phyloP scores from a whole-genome alignment of 2,888 invertebrate genomes.

The Mayetiola destructor region DNA sequence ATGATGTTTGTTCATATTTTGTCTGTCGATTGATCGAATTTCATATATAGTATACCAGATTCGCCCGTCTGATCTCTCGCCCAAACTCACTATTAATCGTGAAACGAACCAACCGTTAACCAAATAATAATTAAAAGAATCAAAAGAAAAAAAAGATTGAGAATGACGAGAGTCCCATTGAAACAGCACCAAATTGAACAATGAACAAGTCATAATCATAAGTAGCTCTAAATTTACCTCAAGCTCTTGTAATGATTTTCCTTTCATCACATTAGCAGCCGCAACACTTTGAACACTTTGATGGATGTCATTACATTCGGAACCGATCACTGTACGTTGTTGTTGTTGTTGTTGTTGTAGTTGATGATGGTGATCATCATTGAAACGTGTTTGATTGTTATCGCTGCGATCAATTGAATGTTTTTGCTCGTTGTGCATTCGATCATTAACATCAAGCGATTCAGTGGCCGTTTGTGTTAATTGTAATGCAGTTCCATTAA shows the following conservation, averaged over 20 bases:
- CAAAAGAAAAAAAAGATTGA: too few species aligned
- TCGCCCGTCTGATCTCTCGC: too few species aligned
- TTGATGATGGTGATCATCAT: neutral
- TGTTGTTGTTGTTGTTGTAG: neutral
- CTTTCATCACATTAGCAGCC: neutral
- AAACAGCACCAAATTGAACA: too few species aligned
- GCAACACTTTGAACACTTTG: too few species aligned
- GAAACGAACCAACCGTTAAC: too few species aligned
- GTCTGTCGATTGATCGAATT: too few species aligned
- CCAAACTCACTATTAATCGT: too few species aligned
- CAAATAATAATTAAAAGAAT: too few species aligned
- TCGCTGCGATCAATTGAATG: neutral
- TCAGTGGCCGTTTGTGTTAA: neutral
- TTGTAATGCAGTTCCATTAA: constrained; percentile 3
- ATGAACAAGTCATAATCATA: too few species aligned
- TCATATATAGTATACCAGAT: too few species aligned
- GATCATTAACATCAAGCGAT: neutral
- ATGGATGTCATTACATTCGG: neutral
- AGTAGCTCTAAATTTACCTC: constrained; percentile 7
- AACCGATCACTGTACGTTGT: neutral
- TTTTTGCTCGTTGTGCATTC: neutral
- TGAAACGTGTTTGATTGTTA: neutral
- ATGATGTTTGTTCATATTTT: too few species aligned
- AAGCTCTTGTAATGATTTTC: neutral
- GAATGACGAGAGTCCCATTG: too few species aligned